Base-by-base conservation (phyloP, 2,888 invertebrate species). In the Dicycla oo region DNA sequence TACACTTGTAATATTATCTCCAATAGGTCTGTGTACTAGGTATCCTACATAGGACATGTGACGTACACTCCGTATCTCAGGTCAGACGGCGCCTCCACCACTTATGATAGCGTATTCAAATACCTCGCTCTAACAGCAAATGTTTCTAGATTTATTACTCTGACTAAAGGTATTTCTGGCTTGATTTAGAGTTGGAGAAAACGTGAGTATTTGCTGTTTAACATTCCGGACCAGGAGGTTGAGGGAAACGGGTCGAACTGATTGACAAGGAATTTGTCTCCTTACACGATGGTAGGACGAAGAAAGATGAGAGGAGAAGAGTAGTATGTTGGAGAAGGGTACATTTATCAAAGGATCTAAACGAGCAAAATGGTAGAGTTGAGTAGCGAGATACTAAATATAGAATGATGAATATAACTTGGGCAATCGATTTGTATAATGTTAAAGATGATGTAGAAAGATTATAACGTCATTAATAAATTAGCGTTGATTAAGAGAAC, bases 1-100 rank as follows among this genome's bases (percentile, higher is more conserved):
- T 78, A 83, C 82, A 86, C 85, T 84, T 75, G 65, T 65, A 56
- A 67, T 80, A 72, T 78, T 80, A 72, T 78, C 71, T 75, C 77
- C 78, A 78, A 81, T 83, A 51, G 75, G 81, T 74, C 73, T 75
- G 68, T 75, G 65, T 64, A 66, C 69, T 87, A 89, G 89, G 86
- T 82, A 82, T 75, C 77, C 81, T 84, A 82, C 64, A 80, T 68
- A 53, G 57, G 45, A 49, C 54, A n/a, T 56, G 43, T 75, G 85
- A 86, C 84, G 87, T 76, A 72, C 75, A 10, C 54, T 34, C 40
- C 56, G 72, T 90, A 91, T 90, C 90, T 67, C 47, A 70, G 89
- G 88, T 88, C 89, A 84, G 77, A 49, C 85, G 87, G 87, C 89
- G 89, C 88, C 88, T 73, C 51, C 72, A 62, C 49, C 71, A 75